A percentile compares a stretch with the other conserved stretches of the same genome.
phyloP scores from a whole-genome alignment of 2,888 invertebrate species.

The Lasioglossum leucozonium region DNA sequence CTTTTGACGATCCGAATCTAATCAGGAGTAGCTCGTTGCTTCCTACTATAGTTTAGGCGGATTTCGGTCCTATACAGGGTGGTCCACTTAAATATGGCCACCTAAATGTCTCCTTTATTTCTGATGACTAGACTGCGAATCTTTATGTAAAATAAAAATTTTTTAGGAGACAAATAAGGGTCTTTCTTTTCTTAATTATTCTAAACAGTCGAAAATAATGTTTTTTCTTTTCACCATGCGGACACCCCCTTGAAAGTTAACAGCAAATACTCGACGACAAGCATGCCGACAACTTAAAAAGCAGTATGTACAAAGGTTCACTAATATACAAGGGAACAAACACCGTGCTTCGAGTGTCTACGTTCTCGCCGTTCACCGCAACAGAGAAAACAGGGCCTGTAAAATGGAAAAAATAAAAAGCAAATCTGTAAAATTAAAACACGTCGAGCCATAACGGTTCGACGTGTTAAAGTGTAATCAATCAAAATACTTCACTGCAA shows the following conservation, averaged over 20 bases:
- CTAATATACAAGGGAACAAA: background rate
- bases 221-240: background rate
- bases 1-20: too few species aligned
- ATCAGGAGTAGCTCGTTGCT: too few species aligned
- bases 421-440: background rate
- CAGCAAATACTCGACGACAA: background rate
- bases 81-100: too few species aligned
- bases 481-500: conserved; percentile 28
- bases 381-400: background rate
- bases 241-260: background rate
- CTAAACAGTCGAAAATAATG: too few species aligned
- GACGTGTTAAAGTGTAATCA: background rate
- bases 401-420: background rate
- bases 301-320: background rate
- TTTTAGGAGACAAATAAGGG: too few species aligned
- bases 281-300: background rate
- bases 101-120: too few species aligned
- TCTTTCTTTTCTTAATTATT: too few species aligned
- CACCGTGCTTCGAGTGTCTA: background rate
- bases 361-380: background rate
- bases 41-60: too few species aligned
- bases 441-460: background rate
- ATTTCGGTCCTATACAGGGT: too few species aligned
- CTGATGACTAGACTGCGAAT: too few species aligned
- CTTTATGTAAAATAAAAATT: too few species aligned